Base-by-base conservation (phyloP, 2,113 vertebrate species). In the Gobius niger region DNA sequence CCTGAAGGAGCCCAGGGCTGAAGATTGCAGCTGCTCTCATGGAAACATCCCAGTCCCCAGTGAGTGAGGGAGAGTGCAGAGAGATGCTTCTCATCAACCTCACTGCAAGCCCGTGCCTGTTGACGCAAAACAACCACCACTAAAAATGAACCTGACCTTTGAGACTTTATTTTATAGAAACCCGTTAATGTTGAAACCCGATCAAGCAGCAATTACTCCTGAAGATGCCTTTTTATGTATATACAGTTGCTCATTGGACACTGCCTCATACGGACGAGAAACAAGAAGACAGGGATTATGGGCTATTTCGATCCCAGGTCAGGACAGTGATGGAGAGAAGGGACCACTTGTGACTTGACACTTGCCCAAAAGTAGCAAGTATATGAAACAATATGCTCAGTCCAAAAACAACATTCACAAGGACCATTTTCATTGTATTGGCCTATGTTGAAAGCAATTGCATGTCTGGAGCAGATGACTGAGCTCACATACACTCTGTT, bases 31-130 rank as follows among this genome's bases (percentile, higher is more conserved):
- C 78, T 89, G 80, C 70, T 78, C 70, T 44, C 56, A 83, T 87
- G 87, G 89, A 91, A 89, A 88, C 82, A 80, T 63, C 18, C 54
- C 9, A 3, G 69, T 87, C 86, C 87, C 88, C 70, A 65, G 86
- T 76, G 82, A 75, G 24, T 4, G 65, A 67, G n/a, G n/a, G 24
- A 7, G 42, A 77, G 83, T 75, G 87, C 52, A 75, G 79, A 85
- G 68, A 87, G 84, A 88, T 63, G 63, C 67, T 64, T 64, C 75
- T 85, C 75, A 83, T 82, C 54, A 65, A 75, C 63, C 42, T 74
- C 1, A 9, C 54, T 86, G 72, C 81, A 88, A 78, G 87, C 82
- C 82, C 78, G 74, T 84, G 86, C 84, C 68, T 79, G 84, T 76
- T 77, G 14, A 82, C 69, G 71, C 81, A 80, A 64, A 89, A 81